These are phyloP conservation scores for Acanthiza pusilla DNA, from an alignment of 2,797 vertebrate genomes.

Conservation along the genomic window DNA sequence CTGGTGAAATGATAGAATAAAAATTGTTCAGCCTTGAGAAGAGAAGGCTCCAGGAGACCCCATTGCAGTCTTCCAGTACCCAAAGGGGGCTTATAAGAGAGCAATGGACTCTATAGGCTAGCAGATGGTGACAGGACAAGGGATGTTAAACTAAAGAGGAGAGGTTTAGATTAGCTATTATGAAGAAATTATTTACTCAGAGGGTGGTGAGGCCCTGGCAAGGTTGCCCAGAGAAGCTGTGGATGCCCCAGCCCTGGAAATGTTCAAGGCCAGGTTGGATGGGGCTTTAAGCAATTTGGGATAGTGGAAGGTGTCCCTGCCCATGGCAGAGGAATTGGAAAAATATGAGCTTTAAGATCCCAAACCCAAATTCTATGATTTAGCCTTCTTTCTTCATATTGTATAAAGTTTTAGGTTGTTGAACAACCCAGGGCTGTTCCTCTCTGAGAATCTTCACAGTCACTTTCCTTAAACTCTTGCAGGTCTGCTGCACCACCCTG, in stretches of 20 bases:
- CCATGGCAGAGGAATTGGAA: background rate
- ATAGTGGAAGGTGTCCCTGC: background rate
- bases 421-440: background rate
- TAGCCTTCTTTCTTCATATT: background rate
- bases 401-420: background rate
- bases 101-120: background rate
- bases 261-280: background rate
- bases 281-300: background rate
- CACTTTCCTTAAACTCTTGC: background rate
- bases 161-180: background rate
- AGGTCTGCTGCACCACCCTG: background rate
- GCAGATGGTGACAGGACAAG: background rate
- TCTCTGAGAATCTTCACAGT: background rate
- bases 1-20: background rate
- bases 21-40: background rate
- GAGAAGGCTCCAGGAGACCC: background rate
- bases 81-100: background rate
- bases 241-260: background rate
- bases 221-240: background rate
- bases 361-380: background rate
- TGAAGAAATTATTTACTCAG: background rate
- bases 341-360: background rate
- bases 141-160: background rate
- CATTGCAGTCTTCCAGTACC: background rate
- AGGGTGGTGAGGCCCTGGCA: background rate